These are phyloP conservation scores for Tangara arthus DNA, from an alignment of 2,797 vertebrate genomes.

Conservation along the genomic window DNA sequence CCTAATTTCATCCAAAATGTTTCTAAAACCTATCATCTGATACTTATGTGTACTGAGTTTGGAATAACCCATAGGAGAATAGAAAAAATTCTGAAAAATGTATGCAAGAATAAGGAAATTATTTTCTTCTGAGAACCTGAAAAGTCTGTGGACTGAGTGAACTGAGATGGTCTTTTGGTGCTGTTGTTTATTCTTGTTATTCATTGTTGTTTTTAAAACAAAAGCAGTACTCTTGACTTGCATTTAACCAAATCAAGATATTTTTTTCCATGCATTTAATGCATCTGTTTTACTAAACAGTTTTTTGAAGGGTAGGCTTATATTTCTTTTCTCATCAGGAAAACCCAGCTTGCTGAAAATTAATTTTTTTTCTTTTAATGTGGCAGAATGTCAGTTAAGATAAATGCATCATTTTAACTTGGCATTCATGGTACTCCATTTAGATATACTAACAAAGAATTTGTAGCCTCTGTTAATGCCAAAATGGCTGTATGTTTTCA, in stretches of 20 bases:
- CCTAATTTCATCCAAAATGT: not conserved
- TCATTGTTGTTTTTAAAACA: not conserved
- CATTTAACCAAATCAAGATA: not conserved
- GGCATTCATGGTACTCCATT: not conserved
- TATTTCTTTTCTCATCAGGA: not conserved
- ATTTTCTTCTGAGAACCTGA: not conserved
- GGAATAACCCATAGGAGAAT: not conserved
- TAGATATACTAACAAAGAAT: not conserved
- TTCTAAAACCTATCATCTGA: not conserved
- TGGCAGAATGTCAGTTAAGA: not conserved
- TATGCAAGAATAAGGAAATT: not conserved
- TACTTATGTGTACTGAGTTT: not conserved
- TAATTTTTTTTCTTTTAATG: not conserved
- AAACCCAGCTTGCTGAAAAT: not conserved
- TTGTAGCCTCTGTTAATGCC: not conserved
- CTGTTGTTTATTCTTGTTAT: not conserved
- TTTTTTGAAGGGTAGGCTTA: not conserved
- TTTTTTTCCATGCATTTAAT: not conserved
- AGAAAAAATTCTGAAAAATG: not conserved
- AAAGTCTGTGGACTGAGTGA: not conserved
- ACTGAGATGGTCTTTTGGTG: not conserved
- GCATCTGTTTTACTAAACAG: not conserved
- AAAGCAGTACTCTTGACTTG: not conserved
- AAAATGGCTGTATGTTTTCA: not conserved
- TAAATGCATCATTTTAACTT: not conserved